These are phyloP conservation scores for Aricia artaxerxes DNA, from an alignment of 2,888 invertebrate species.

Conservation along the genomic window DNA sequence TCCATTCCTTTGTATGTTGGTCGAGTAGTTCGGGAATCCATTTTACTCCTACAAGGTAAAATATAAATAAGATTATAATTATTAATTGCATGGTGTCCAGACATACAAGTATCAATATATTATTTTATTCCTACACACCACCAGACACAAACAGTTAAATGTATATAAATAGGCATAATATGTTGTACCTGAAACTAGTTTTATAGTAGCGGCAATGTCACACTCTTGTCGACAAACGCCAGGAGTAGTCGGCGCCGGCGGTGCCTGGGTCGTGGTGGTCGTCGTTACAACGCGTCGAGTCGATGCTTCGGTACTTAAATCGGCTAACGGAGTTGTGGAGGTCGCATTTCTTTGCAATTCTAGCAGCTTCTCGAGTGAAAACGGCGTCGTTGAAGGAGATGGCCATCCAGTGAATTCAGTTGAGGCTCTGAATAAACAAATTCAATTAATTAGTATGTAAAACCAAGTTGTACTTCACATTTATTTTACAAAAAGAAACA, in stretches of 20 bases:
- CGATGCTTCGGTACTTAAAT: conserved; percentile 70
- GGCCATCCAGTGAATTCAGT: conserved; percentile 97
- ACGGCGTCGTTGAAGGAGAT: conserved; percentile 91
- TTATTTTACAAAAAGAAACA: not conserved
- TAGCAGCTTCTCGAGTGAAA: conserved; percentile 89
- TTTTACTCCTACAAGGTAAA: conserved; percentile 75
- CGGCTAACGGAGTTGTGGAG: conserved; percentile 72
- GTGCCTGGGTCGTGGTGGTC: conserved; percentile 84
- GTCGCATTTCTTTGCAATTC: conserved; percentile 84
- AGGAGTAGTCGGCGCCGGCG: conserved; percentile 88
- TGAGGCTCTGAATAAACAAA: conserved; percentile 81
- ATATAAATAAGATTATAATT: not conserved
- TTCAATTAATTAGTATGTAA: not conserved
- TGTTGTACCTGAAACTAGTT: conserved; percentile 85
- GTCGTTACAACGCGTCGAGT: conserved; percentile 78
- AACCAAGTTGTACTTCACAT: not conserved
- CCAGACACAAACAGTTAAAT: not conserved
- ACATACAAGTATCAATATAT: not conserved
- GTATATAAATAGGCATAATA: not conserved
- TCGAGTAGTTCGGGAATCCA: conserved; percentile 94
- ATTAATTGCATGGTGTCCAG: not conserved
- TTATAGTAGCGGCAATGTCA: conserved; percentile 92
- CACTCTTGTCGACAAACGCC: conserved; percentile 89
- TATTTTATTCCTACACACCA: not conserved
- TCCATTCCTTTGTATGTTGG: conserved; percentile 93